A percentile compares a stretch with the other conserved stretches of the same genome.
Conservation (phyloP, 2,888 invertebrate genomes). For the Trichogramma dendrolimi region DNA sequence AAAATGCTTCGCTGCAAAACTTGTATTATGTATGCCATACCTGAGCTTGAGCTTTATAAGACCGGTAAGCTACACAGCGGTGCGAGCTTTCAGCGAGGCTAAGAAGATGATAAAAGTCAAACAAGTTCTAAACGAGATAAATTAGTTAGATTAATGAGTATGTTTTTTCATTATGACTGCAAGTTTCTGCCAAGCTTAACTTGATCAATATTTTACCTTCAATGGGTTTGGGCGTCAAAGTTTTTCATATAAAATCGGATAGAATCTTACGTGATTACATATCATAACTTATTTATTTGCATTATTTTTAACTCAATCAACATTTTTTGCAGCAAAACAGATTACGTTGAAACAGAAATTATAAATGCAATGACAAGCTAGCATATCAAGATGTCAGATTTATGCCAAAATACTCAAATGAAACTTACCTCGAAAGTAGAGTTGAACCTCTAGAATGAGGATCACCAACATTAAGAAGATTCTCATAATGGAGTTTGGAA, state of each 20-base stretch:
- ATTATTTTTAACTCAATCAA: too few species aligned
- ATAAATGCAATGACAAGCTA: too few species aligned
- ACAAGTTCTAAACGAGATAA: conserved; percentile 8
- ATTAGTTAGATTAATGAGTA: conserved; percentile 7
- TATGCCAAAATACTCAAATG: neutral
- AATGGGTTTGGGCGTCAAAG: too few species aligned
- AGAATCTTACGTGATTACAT: too few species aligned
- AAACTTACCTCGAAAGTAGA: conserved; percentile 41
- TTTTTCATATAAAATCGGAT: too few species aligned
- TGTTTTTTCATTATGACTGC: neutral
- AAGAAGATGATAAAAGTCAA: conserved; percentile 7
- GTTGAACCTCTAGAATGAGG: conserved; percentile 42
- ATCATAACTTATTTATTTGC: too few species aligned
- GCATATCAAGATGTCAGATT: too few species aligned
- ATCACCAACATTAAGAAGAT: conserved; percentile 38
- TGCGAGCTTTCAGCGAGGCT: neutral
- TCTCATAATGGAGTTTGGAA: conserved; percentile 39
- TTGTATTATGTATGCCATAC: too few species aligned
- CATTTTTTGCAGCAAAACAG: too few species aligned
- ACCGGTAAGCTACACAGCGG: neutral
- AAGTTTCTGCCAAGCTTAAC: too few species aligned
- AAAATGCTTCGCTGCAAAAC: conserved; percentile 31
- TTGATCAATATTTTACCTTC: too few species aligned
- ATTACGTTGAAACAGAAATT: too few species aligned
- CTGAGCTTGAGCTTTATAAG: neutral